Percentiles rank a stretch among this genome's conserved stretches.
Evolutionary conservation across 2,797 vertebrate genomes (phyloP).

Genomic region (Chloroceryle amazona): DNA sequence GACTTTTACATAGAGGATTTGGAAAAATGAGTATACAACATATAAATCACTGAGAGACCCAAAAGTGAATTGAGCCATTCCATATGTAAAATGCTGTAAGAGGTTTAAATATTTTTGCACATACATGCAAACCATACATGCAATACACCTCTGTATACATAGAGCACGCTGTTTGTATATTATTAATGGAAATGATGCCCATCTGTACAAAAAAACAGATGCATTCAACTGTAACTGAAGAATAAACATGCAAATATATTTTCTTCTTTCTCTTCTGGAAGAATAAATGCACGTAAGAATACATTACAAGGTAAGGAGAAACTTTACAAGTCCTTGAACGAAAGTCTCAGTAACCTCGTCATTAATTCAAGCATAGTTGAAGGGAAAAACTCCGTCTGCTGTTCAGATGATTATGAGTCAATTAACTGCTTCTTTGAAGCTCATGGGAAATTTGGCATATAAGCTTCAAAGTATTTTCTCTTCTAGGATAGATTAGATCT

Average conservation of each 20-base stretch:
- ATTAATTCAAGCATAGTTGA: not conserved
- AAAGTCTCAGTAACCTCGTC: not conserved
- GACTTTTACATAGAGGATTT: not conserved
- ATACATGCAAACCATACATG: not conserved
- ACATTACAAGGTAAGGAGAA: not conserved
- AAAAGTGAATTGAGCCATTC: not conserved
- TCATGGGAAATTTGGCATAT: not conserved
- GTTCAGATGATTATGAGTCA: not conserved
- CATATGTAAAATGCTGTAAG: not conserved
- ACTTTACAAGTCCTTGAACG: not conserved
- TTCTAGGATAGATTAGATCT: slow-evolving; percentile 18
- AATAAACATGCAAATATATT: not conserved
- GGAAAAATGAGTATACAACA: not conserved
- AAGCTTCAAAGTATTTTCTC: slow-evolving; percentile 26
- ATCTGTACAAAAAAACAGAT: not conserved
- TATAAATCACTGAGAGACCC: not conserved
- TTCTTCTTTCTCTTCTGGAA: not conserved
- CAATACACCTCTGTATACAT: not conserved
- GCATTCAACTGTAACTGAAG: not conserved
- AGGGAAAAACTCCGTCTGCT: not conserved
- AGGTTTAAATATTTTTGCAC: not conserved
- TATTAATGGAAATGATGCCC: not conserved
- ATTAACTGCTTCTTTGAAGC: not conserved
- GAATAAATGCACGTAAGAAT: not conserved
- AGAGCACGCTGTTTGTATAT: not conserved